Evolutionary conservation across 30 jellyfish, hydroid and myxozoan species (phyloP), one percentile per base, ranked within the genome.

Genomic region (Kudoa iwatai): DNA sequence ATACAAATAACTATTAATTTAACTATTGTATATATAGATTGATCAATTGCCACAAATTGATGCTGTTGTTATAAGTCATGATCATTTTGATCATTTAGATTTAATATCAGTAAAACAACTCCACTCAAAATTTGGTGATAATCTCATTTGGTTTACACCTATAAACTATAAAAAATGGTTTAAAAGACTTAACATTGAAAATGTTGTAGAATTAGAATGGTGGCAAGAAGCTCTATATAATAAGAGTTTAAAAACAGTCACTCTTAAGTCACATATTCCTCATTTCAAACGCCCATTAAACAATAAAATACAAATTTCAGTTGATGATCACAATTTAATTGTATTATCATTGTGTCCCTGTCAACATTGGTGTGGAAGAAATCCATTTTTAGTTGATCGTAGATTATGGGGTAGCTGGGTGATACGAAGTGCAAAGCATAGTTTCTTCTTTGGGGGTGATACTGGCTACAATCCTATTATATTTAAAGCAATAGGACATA

Each of bases 151-250:
- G 83, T 39, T 34, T 34, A 59, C 50, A 1, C 83, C 83, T 11
- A 44, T 32, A 1, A 59, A 59, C 16, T 42, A 53, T 2, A 46
- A 39, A 14, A 16, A 26, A 17, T 58, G 83, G 65, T 42, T 58
- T 53, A 25, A 19, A 9, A 54, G 39, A 21, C 85, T 85, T 43
- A 85, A 85, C 3, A 58, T 84, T 42, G 61, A 20, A 18, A 59
- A 68, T 56, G 84, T 63, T 25, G 90, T 68, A 0, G 90, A 68
- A 42, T 21, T 68, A 61, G 90, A 68, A 32, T 68, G 90, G 90
- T 68, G 90, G 90, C 43, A 62, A 20, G 90, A 68, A 34, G 90
- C n/a, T n/a, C n/a, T n/a, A n/a, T n/a, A n/a, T n/a, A n/a, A n/a
- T n/a, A n/a, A n/a, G n/a, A n/a, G n/a, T n/a, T n/a, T n/a, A n/a